Evolutionary conservation across 2,888 invertebrate genomes (phyloP).

Genomic region (Pachycephus smyrnensis): DNA sequence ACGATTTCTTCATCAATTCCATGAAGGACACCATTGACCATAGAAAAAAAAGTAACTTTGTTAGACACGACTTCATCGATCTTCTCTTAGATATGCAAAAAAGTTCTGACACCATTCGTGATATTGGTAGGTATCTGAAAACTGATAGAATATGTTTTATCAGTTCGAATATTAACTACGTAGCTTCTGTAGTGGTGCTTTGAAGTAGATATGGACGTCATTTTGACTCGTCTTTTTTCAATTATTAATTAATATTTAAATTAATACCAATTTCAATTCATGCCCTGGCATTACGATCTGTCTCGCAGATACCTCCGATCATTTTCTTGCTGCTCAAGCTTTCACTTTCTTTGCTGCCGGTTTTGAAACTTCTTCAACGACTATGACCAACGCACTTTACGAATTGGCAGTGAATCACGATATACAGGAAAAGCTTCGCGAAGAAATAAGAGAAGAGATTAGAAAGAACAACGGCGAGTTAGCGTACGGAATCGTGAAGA

Average conservation of each 20-base stretch:
- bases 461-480: constrained; percentile 8
- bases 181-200: no score
- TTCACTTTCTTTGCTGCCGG: constrained; percentile 53
- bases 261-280: no score
- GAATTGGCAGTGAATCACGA: constrained; percentile 39
- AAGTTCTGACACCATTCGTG: constrained; percentile 39
- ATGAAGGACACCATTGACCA: constrained; percentile 59
- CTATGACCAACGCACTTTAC: constrained; percentile 36
- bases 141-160: no score
- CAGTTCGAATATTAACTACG: no score
- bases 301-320: constrained; percentile 39
- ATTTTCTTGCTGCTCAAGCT: constrained; percentile 45
- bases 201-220: no score
- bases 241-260: no score
- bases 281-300: no score
- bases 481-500: constrained; percentile 11
- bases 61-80: constrained; percentile 67
- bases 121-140: constrained; percentile 37
- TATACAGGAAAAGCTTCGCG: constrained; percentile 39
- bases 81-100: constrained; percentile 57
- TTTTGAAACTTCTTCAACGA: constrained; percentile 48
- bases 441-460: constrained; percentile 30
- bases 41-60: constrained; percentile 60
- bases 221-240: no score
- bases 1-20: constrained; percentile 53